Evolutionary conservation across 2,113 vertebrate species (phyloP), one percentile per base, ranked within the genome.

Genomic region (Leiothrix lutea): DNA sequence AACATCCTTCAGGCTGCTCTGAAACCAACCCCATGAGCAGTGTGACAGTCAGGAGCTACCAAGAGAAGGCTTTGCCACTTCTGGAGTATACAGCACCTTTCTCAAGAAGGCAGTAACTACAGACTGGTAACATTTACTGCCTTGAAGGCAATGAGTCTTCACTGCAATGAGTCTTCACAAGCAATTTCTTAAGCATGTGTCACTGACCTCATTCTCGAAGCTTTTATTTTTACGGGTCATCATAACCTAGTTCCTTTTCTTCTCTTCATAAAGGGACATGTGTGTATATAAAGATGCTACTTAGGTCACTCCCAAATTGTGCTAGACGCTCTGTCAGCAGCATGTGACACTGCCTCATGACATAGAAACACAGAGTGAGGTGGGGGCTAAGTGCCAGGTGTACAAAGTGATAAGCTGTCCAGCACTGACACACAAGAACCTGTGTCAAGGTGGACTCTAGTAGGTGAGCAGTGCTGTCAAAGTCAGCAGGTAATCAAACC

Each of bases 141-240:
- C 84, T 45, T 57, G 71, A 72, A 81, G 19, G 38, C 69, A 90
- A 42, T 16, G 25, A 94, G 80, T 64, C 50, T 80, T 71, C 92
- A 66, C 64, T 66, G 50, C 33, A 90, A 42, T 16, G 25, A 94
- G 80, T 64, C 50, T 80, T 71, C 92, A 66, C 64, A 70, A 75
- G 56, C 66, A 45, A 61, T 74, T 92, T 80, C 71, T 60, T 67
- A 71, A 61, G 26, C 48, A 23, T 10, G 36, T 85, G 84, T 92
- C 84, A 50, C 38, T 48, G 71, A 73, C 61, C 57, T 86, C 50
- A 86, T 88, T 94, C 92, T 86, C 83, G 88, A 95, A 91, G 78
- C 57, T 81, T 93, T 96, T 92, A 69, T 92, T 96, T 96, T 93
- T 78, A 94, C 81, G 78, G 53, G 54, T 91, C 56, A 61, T 73